Base-by-base conservation (phyloP, 2,797 vertebrate genomes). In the Petrocephalus schoutedeni region DNA sequence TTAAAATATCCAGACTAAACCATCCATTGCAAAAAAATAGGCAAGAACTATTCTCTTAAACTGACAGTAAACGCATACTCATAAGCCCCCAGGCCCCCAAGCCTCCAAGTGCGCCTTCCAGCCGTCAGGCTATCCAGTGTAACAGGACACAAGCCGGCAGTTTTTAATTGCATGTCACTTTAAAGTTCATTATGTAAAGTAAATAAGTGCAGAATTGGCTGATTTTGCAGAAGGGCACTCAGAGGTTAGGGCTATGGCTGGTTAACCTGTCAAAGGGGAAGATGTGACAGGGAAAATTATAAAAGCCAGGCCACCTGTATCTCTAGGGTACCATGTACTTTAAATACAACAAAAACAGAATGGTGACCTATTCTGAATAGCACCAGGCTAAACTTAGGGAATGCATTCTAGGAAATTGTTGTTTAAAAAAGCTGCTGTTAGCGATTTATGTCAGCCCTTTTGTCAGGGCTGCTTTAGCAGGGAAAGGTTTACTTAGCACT, bases 401-500 rank as follows among this genome's bases (percentile, higher is more conserved):
- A 77, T 45, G 71, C 36, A 77, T 45, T 77, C 71, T 77, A 45
- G 32, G 32, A 77, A 77, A 45, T 2, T 7, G 36, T 77, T 77
- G 14, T n/a, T 45, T 77, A 32, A 77, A 45, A n/a, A 77, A 19
- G 6, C 71, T 82, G 32, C 54, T 82, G 14, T 56, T 83, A 1
- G 14, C 3, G 32, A 59, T 45, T 67, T 49, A 51, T 51, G 49
- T 51, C 80, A 21, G 45, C 9, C 51, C 19, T 14, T 21, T 41
- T 87, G 89, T 61, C 85, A 51, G 12, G 89, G 86, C 77, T 56
- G 87, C 80, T 85, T 19, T 36, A 86, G 3, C 61, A 59, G 64
- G 64, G 64, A 87, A 89, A 86, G 89, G 87, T 90, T 86, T 91
- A 90, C 92, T 91, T 88, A 83, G 87, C 51, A 86, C 85, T 12